phyloP scores from a whole-genome alignment of 2,797 vertebrate species.

The Acrocephalus scirpaceus region DNA sequence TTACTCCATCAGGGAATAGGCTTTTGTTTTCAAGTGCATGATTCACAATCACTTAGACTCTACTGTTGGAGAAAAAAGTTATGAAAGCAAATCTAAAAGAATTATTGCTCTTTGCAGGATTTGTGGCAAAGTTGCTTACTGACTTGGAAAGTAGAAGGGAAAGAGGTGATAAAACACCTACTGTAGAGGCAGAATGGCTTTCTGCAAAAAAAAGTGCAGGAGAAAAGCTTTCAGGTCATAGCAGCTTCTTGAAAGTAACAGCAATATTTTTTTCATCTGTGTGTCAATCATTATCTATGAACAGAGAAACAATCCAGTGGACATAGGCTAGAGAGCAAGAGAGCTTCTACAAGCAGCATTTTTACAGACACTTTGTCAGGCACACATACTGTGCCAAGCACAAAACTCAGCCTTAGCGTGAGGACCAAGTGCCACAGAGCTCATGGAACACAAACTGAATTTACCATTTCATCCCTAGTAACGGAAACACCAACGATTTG shows the following conservation, averaged over 20 bases:
- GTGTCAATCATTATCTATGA: neutral
- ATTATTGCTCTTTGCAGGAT: neutral
- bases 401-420: neutral
- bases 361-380: neutral
- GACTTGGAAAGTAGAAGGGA: neutral
- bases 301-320: neutral
- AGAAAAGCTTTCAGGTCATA: neutral
- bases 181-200: neutral
- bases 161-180: neutral
- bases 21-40: neutral
- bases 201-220: neutral
- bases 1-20: neutral
- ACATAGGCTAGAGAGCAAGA: neutral
- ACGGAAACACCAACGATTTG: conserved; percentile 85
- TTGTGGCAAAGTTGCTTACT: neutral
- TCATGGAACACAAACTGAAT: neutral
- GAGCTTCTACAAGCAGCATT: neutral
- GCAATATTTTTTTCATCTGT: neutral
- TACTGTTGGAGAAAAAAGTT: neutral
- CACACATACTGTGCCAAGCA: neutral
- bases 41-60: neutral
- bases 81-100: neutral
- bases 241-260: neutral
- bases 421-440: neutral
- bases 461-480: conserved; percentile 89